Conservation (phyloP, 2,113 vertebrate genomes). For the Scolopax mira region DNA sequence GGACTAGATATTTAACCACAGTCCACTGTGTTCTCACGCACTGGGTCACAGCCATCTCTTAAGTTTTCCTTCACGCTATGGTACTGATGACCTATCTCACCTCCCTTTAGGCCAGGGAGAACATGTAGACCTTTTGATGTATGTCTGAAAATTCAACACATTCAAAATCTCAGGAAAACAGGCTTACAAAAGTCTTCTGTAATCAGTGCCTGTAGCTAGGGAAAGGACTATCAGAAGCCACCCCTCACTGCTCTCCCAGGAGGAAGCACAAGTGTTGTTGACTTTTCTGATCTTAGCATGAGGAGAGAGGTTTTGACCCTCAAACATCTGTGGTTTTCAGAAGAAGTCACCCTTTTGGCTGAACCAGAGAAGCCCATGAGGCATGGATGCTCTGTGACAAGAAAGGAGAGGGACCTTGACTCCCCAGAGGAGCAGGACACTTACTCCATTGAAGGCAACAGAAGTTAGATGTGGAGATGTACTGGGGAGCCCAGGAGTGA, state of each 20-base stretch:
- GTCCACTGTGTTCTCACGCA: rapidly evolving
- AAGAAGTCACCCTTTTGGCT: not conserved
- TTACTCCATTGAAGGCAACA: not conserved
- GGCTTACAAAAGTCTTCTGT: not conserved
- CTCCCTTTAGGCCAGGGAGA: not conserved
- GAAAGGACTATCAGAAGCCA: not conserved
- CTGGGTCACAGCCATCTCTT: not conserved
- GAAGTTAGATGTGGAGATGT: not conserved
- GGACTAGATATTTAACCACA: not conserved
- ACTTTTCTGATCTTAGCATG: not conserved
- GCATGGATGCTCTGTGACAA: not conserved
- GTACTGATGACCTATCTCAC: not conserved
- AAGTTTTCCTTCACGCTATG: not conserved
- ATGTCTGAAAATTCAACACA: not conserved
- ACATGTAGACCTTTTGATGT: not conserved
- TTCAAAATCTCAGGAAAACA: not conserved
- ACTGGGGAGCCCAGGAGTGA: not conserved
- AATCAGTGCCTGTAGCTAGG: not conserved
- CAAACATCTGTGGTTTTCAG: not conserved
- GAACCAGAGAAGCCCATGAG: not conserved
- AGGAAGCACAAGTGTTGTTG: not conserved
- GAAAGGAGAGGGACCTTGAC: not conserved
- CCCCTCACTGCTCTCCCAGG: not conserved
- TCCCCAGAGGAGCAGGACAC: rapidly evolving
- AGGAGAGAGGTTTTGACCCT: not conserved